phyloP scores from a whole-genome alignment of 2,797 vertebrate genomes.

The Helarctos malayanus region DNA sequence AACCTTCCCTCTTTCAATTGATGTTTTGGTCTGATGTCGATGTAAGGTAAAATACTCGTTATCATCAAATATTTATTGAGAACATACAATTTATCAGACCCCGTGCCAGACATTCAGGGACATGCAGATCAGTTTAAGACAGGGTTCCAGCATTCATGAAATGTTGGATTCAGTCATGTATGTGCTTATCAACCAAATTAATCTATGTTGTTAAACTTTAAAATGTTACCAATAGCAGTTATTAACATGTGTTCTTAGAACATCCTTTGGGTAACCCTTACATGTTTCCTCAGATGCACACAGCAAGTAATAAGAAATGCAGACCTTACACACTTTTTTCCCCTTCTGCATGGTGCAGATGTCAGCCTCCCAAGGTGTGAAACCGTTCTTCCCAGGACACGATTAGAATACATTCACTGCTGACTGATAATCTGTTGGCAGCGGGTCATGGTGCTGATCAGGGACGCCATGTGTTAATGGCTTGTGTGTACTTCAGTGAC shows the following conservation, averaged over 20 bases:
- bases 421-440: conserved; percentile 60
- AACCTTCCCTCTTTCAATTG: background rate
- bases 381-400: conserved; percentile 39
- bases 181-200: conserved; percentile 36
- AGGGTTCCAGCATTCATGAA: background rate
- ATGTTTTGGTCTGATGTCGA: conserved; percentile 42
- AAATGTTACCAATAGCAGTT: background rate
- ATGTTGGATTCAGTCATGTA: background rate
- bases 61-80: conserved; percentile 64
- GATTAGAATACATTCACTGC: conserved; percentile 47
- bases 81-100: background rate
- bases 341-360: conserved; percentile 63
- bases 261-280: background rate
- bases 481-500: conserved; percentile 26
- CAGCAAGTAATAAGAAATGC: conserved; percentile 12
- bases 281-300: conserved; percentile 38
- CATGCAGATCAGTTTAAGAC: conserved; percentile 7
- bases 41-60: conserved; percentile 47
- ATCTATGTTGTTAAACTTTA: conserved; percentile 62
- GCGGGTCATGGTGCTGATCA: conserved; percentile 29
- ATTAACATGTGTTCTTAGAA: conserved; percentile 43
- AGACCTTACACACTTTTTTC: conserved; percentile 44
- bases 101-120: background rate
- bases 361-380: conserved; percentile 68
- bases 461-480: conserved; percentile 5